Evolutionary conservation across 1,140 invertebrate species (phyloP).

Genomic region (Anthonomus grandis): DNA sequence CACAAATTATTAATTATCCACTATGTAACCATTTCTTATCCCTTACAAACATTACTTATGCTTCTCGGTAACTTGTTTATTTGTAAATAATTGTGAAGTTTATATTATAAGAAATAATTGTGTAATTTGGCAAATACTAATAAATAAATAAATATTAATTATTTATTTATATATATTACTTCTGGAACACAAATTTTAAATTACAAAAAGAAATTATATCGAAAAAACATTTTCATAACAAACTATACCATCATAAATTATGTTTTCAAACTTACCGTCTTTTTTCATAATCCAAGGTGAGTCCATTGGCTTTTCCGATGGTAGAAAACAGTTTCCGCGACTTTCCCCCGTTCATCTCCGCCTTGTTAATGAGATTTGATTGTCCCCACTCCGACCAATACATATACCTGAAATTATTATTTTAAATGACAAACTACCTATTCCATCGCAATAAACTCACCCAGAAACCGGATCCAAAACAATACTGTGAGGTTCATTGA

Average conservation of each 20-base stretch:
- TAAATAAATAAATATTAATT: too few relatives aligned
- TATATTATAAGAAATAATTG: too few relatives aligned
- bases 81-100: too few relatives aligned
- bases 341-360: conserved; percentile 70
- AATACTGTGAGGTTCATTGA: conserved; percentile 81
- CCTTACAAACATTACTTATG: too few relatives aligned
- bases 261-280: conserved; percentile 42
- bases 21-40: too few relatives aligned
- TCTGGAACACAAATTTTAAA: not conserved
- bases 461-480: conserved; percentile 82
- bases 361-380: conserved; percentile 67
- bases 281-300: conserved; percentile 68
- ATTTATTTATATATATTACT: too few relatives aligned
- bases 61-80: too few relatives aligned
- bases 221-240: not conserved
- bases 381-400: conserved; percentile 84
- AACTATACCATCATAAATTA: not conserved
- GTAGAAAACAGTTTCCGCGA: conserved; percentile 64
- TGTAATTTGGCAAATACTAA: too few relatives aligned
- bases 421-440: too few relatives aligned
- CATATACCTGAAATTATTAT: conserved; percentile 68
- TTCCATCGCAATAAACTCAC: conserved; percentile 54
- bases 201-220: not conserved
- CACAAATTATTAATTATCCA: too few relatives aligned
- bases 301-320: conserved; percentile 70